These are phyloP conservation scores for Echinometra lucunter DNA, from an alignment of 53 echinoderm and acorn worm species.

Conservation along the genomic window DNA sequence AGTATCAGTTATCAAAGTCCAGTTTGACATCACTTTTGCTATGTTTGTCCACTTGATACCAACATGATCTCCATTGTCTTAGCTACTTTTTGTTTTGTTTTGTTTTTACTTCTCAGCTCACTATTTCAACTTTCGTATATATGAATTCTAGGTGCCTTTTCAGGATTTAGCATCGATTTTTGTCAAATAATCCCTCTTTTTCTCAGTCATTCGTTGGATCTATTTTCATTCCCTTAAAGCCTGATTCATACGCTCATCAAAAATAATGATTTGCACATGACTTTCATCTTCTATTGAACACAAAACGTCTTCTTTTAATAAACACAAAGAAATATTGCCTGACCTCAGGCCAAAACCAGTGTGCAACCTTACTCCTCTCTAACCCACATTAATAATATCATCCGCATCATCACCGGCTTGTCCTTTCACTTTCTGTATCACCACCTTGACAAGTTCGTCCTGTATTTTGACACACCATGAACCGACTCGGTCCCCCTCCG, in stretches of 20 bases:
- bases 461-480: slow-evolving; percentile 48
- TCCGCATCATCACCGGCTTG: background rate
- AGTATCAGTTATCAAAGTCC: too few relatives aligned
- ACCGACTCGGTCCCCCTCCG: background rate
- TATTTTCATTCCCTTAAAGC: background rate
- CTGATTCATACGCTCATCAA: background rate
- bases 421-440: slow-evolving; percentile 21
- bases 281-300: background rate
- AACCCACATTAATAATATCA: background rate
- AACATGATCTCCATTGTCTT: too few relatives aligned
- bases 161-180: too few relatives aligned
- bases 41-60: too few relatives aligned
- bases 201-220: background rate
- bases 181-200: too few relatives aligned
- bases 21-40: too few relatives aligned
- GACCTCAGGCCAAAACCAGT: slow-evolving; percentile 7
- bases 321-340: slow-evolving; percentile 12
- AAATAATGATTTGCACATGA: slow-evolving; percentile 32
- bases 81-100: too few relatives aligned
- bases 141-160: too few relatives aligned
- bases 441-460: background rate
- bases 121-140: too few relatives aligned
- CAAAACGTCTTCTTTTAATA: background rate
- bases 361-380: background rate
- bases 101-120: too few relatives aligned